Evolutionary conservation across 23 tunicate species (phyloP).

Genomic region (Ascidia mentula): DNA sequence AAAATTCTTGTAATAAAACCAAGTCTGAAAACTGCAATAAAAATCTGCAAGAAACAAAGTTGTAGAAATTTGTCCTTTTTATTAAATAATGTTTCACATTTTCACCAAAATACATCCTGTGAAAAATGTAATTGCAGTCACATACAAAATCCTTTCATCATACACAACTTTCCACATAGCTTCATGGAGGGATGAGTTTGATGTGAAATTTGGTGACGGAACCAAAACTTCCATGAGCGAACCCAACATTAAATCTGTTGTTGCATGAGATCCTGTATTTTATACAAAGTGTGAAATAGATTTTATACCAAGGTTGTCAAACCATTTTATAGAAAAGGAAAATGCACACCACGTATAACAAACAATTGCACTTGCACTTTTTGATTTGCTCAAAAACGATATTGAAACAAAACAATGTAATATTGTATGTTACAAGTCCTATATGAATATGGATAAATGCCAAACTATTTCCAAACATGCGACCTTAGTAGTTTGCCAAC

Average conservation of each 20-base stretch:
- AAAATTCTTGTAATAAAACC: neutral
- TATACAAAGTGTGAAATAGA: too few relatives aligned
- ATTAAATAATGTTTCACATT: neutral
- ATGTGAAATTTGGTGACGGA: neutral
- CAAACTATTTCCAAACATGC: too few relatives aligned
- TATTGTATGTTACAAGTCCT: too few relatives aligned
- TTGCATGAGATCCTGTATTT: neutral
- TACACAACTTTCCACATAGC: neutral
- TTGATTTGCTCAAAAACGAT: too few relatives aligned
- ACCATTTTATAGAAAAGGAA: too few relatives aligned
- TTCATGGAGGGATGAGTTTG: neutral
- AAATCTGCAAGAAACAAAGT: neutral
- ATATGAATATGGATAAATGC: too few relatives aligned
- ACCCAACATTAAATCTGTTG: neutral
- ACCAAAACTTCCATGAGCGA: neutral
- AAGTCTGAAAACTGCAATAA: slow-evolving; percentile 6
- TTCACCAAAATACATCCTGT: neutral
- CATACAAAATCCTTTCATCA: slow-evolving; percentile 1
- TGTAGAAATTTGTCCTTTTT: neutral
- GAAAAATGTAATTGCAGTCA: neutral
- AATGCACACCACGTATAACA: too few relatives aligned
- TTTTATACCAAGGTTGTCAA: too few relatives aligned
- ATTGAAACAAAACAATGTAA: too few relatives aligned
- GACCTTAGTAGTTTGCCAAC: too few relatives aligned
- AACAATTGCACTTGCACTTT: too few relatives aligned